phyloP scores from a whole-genome alignment of 2,797 vertebrate genomes.

The Helicolenus hilgendorfi region DNA sequence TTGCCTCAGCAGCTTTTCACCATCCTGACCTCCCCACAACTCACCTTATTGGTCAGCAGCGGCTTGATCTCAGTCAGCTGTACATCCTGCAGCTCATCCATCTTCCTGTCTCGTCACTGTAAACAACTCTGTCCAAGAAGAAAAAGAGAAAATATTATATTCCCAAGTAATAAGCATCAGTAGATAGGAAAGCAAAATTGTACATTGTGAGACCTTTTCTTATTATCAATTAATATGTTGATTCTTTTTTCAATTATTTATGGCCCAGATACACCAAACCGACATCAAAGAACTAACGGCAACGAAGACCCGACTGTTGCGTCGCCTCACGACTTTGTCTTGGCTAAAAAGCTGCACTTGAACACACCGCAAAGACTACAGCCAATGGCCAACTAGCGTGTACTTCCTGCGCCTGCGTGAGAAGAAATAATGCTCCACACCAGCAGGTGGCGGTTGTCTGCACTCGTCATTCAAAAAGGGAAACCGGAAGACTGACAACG shows the following conservation, averaged over 20 bases:
- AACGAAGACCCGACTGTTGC: too few relatives aligned
- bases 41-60: slow-evolving; percentile 96
- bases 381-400: too few relatives aligned
- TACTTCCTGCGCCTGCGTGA: too few relatives aligned
- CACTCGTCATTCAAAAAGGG: too few relatives aligned
- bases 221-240: neutral
- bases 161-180: neutral
- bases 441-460: too few relatives aligned
- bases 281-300: too few relatives aligned
- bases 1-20: neutral
- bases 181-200: neutral
- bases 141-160: neutral
- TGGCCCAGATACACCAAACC: too few relatives aligned
- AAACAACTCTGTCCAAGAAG: slow-evolving; percentile 45
- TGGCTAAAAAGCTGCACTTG: too few relatives aligned
- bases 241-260: neutral
- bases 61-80: slow-evolving; percentile 98
- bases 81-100: slow-evolving; percentile 98
- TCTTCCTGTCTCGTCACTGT: slow-evolving; percentile 81
- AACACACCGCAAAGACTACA: too few relatives aligned
- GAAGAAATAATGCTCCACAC: too few relatives aligned
- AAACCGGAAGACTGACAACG: too few relatives aligned
- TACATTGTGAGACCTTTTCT: neutral
- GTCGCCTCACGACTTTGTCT: too few relatives aligned
- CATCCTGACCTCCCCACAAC: neutral